Evolutionary conservation across 2,888 invertebrate genomes (phyloP), one percentile per base, ranked within the genome.

Genomic region (Heliothis peltigera): DNA sequence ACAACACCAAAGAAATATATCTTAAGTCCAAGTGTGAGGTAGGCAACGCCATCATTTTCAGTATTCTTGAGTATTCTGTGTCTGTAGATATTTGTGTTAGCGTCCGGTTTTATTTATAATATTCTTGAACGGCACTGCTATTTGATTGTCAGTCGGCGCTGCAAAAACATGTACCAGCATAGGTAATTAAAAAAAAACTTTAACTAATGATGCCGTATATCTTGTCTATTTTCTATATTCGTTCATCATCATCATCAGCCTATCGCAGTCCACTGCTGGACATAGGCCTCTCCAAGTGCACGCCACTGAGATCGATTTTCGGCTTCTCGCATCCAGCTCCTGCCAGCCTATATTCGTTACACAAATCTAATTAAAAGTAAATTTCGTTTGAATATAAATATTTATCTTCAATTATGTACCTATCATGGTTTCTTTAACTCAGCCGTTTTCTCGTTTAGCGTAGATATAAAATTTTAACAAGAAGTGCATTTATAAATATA

Each of bases 401-500:
- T 52, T 60, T 64, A 54, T 22, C 17, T 64, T 35, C 42, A 35
- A 46, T 17, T 18, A n/a, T n/a, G n/a, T n/a, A 52, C 53, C 8
- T 48, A 52, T 56, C 8, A 53, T 75, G 43, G 53, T 73, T 76
- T 68, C 47, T 44, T 42, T 49, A 64, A 65, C 52, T 48, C 72
- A 60, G 60, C 58, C 64, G 66, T 72, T 77, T 72, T 63, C 81
- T 80, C 71, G 80, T 74, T 84, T 89, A 90, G 85, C 77, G 77
- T 91, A 90, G 89, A 85, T 81, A 86, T 89, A 88, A 87, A 85
- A 80, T 84, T 85, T 86, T 90, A 92, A 91, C 88, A 92, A 91
- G 90, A 94, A 94, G 94, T 94, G 94, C 94, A 94, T 94, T 94
- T 94, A 94, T 93, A 94, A 92, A 89, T 82, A 91, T 92, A 92